Conservation (phyloP, 2,888 invertebrate species). For the Acleris sparsana region DNA sequence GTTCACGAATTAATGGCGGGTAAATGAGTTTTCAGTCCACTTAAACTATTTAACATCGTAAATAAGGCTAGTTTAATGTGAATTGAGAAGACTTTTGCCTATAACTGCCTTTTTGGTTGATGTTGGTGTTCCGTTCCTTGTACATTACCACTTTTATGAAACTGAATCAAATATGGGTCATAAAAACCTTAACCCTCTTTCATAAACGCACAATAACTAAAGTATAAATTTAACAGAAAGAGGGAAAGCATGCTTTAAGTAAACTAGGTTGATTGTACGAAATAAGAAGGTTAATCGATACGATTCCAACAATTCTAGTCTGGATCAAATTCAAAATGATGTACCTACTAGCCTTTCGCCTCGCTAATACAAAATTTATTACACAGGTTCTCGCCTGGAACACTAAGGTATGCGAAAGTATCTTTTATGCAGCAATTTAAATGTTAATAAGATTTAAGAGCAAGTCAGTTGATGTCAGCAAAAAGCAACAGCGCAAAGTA, state of each 20-base stretch:
- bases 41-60: conserved; percentile 58
- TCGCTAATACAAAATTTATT: conserved; percentile 17
- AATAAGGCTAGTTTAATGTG: conserved; percentile 36
- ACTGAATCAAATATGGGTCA: too few species aligned
- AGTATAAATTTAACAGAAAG: too few species aligned
- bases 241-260: too few species aligned
- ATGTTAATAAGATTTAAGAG: conserved; percentile 42
- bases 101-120: not conserved
- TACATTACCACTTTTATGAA: too few species aligned
- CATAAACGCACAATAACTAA: too few species aligned
- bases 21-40: conserved; percentile 67
- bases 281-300: too few species aligned
- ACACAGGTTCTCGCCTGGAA: conserved; percentile 8
- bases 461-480: conserved; percentile 36
- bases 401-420: conserved; percentile 30
- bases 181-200: too few species aligned
- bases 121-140: too few species aligned
- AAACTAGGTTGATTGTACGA: too few species aligned
- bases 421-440: conserved; percentile 41
- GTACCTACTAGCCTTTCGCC: not conserved
- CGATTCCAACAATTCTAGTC: not conserved
- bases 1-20: conserved; percentile 60
- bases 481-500: conserved; percentile 46
- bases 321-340: not conserved
- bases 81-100: conserved; percentile 40